phyloP scores from a whole-genome alignment of 2,888 invertebrate genomes.

The Priocnemis perturbator region DNA sequence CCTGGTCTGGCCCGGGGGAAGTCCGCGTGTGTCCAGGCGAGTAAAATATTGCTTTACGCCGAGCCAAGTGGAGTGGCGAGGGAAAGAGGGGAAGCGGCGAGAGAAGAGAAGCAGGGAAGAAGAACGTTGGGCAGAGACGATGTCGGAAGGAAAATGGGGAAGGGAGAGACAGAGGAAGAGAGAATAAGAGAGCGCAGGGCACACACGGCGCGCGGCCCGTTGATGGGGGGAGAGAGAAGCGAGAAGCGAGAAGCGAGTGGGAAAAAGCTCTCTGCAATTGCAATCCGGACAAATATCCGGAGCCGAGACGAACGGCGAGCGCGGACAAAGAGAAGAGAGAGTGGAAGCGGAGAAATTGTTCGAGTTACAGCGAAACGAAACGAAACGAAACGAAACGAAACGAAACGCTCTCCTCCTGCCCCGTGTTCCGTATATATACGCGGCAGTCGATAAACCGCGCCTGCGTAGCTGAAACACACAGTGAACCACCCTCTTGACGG shows the following conservation, averaged over 20 bases:
- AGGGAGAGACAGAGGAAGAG: conserved; percentile 18
- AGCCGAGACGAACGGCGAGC: conserved; percentile 60
- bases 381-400: conserved; percentile 55
- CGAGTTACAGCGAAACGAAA: conserved; percentile 63
- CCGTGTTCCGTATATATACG: conserved; percentile 44
- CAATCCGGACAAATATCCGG: conserved; percentile 67
- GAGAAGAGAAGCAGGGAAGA: conserved; percentile 20
- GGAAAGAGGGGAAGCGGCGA: background rate
- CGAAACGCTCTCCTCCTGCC: conserved; percentile 58
- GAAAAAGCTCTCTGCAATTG: conserved; percentile 61
- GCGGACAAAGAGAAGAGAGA: conserved; percentile 51
- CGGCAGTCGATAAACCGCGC: conserved; percentile 71
- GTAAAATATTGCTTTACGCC: conserved; percentile 54
- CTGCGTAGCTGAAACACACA: conserved; percentile 61
- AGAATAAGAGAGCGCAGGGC: conserved; percentile 14
- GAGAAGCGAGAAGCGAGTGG: conserved; percentile 52
- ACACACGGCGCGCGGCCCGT: conserved; percentile 23
- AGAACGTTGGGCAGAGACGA: background rate
- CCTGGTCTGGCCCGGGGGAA: conserved; percentile 29
- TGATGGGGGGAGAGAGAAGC: conserved; percentile 18
- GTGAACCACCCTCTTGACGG: conserved; percentile 31
- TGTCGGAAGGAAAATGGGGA: conserved; percentile 15
- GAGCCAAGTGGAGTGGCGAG: conserved; percentile 27
- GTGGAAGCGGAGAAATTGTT: conserved; percentile 63
- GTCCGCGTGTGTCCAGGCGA: conserved; percentile 32